Percentiles rank a stretch among this genome's conserved stretches.
These are phyloP conservation scores for Eulemur rufifrons DNA, from an alignment of 2,113 vertebrate genomes.

Conservation along the genomic window DNA sequence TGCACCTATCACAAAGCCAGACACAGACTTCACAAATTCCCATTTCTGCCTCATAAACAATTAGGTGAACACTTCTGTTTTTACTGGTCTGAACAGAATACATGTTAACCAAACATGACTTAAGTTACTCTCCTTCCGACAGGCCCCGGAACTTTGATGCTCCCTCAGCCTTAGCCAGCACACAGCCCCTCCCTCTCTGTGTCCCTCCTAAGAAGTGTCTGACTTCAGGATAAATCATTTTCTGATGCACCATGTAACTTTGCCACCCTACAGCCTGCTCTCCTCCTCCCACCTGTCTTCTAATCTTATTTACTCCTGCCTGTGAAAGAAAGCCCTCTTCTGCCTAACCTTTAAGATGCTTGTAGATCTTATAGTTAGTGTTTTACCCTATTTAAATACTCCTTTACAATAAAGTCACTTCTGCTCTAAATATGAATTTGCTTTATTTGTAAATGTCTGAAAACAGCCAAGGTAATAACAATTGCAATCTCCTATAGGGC, in stretches of 20 bases:
- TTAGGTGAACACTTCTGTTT: background rate
- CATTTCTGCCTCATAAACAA: background rate
- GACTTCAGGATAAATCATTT: background rate
- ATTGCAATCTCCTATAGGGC: no score
- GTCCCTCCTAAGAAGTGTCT: background rate
- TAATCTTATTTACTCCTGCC: no score
- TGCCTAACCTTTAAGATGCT: no score
- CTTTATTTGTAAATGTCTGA: no score
- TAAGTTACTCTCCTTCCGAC: background rate
- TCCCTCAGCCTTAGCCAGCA: background rate
- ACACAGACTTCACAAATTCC: background rate
- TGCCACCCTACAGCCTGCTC: no score
- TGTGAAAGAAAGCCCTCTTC: no score
- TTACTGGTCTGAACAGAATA: background rate
- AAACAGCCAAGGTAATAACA: no score
- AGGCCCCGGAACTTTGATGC: background rate
- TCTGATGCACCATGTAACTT: background rate
- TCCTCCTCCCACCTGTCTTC: no score
- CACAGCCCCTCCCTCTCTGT: background rate
- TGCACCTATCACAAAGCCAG: background rate
- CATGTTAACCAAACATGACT: background rate
- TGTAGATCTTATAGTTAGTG: no score
- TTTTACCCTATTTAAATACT: no score
- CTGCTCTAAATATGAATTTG: no score
- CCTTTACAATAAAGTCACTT: no score